Base-by-base conservation (phyloP, 2,113 vertebrate genomes). In the Chamaea fasciata region DNA sequence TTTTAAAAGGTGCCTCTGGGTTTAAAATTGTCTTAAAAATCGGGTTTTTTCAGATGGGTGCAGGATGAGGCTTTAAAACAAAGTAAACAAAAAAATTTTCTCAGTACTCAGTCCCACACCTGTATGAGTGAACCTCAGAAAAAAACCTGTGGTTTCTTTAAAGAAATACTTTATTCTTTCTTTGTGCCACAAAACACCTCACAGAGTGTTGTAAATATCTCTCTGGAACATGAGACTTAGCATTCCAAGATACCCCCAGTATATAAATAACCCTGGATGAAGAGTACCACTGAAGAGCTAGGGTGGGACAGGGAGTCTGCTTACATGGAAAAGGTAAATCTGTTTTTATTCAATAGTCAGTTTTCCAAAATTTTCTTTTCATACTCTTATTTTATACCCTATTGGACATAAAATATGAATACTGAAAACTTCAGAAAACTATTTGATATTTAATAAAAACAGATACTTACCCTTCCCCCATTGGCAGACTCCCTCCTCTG, bases 351-450 rank as follows among this genome's bases (percentile, higher is more conserved):
- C 76, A 97, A 96, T 95, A 96, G 47, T 81, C 92, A 96, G 96
- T 96, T 97, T 97, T 95, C 96, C 94, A 96, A 96, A 96, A 96
- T 96, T 97, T 96, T 96, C 90, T 96, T 95, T 96, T 88, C 90
- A 96, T 95, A 97, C 92, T 96, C 95, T 95, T 95, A 96, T 96
- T 97, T 97, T 97, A 96, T 96, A 97, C 92, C 95, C 90, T 96
- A 33, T 68, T 83, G 93, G 95, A 96, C 93, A 96, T 95, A 96
- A 96, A 96, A 94, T 96, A 97, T 70, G 96, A 96, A 95, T 96
- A 96, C 71, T 90, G 95, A 97, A 96, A 97, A 96, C 96, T 97
- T 96, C 85, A 97, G 95, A 96, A 97, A 97, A 96, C 94, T 77
- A 83, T 93, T 55, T 4, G 31, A 94, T 96, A 96, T 97, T 97